phyloP scores from a whole-genome alignment of 2,888 invertebrate genomes.

The Stenotaenia linearis region DNA sequence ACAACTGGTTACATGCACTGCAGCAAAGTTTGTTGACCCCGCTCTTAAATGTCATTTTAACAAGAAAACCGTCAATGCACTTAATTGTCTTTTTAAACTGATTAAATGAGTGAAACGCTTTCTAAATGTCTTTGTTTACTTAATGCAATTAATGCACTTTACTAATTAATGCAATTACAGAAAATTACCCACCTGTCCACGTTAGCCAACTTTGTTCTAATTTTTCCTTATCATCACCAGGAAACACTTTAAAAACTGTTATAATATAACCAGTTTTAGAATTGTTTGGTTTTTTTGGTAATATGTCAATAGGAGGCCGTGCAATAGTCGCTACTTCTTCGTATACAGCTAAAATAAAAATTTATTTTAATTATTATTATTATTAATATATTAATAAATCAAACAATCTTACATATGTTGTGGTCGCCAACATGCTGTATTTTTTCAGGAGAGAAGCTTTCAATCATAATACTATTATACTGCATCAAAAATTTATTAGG shows the following conservation, averaged over 20 bases:
- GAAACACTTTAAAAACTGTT: constrained; percentile 89
- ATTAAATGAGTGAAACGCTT: not conserved
- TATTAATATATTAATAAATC: not conserved
- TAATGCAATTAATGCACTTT: not conserved
- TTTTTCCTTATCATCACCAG: constrained; percentile 86
- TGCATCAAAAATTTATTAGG: constrained; percentile 30
- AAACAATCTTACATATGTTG: constrained; percentile 14
- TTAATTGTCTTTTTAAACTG: not conserved
- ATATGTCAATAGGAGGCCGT: constrained; percentile 72
- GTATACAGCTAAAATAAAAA: constrained; percentile 45
- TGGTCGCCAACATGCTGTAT: constrained; percentile 31
- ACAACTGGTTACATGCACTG: too few relatives aligned
- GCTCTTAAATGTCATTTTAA: not conserved
- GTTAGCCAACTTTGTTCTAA: constrained; percentile 92
- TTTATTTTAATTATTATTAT: not conserved
- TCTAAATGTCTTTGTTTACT: not conserved
- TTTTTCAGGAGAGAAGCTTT: constrained; percentile 27
- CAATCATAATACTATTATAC: constrained; percentile 27
- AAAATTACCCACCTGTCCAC: constrained; percentile 62
- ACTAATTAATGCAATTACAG: not conserved
- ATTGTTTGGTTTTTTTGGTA: constrained; percentile 63
- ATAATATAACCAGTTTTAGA: constrained; percentile 82
- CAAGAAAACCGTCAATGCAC: not conserved
- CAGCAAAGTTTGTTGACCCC: too few relatives aligned
- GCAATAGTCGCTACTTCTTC: constrained; percentile 75